Evolutionary conservation across 2,888 invertebrate genomes (phyloP).

Genomic region (Hybos culiciformis): DNA sequence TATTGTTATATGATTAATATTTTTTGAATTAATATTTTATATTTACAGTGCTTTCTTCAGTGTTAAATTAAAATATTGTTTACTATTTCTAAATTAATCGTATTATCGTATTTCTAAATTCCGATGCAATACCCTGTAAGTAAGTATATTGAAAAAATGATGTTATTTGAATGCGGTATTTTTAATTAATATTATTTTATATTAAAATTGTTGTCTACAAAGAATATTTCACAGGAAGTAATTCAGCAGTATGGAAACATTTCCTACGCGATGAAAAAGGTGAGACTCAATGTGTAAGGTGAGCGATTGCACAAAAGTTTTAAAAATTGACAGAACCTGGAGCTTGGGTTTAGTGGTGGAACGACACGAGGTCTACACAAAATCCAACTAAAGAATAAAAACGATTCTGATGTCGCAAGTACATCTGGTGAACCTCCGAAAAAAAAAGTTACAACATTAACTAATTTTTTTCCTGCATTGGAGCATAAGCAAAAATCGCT

Average conservation of each 20-base stretch:
- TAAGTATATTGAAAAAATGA: background rate
- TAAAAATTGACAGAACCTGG: too few relatives aligned
- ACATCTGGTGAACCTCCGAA: background rate
- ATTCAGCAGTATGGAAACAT: background rate
- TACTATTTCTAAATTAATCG: too few relatives aligned
- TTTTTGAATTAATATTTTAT: background rate
- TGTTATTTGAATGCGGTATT: background rate
- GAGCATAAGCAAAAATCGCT: slow-evolving; percentile 1
- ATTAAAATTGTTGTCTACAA: background rate
- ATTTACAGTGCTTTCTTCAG: background rate
- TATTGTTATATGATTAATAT: background rate
- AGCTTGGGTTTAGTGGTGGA: too few relatives aligned
- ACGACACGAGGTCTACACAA: too few relatives aligned
- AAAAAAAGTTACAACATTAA: background rate
- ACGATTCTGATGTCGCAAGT: background rate
- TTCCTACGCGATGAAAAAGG: background rate
- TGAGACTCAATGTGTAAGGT: background rate
- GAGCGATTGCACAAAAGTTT: background rate
- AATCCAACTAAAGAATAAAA: background rate
- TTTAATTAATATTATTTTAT: slow-evolving; percentile 1
- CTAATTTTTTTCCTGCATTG: slow-evolving; percentile 2
- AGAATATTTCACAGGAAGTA: background rate
- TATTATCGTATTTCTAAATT: background rate
- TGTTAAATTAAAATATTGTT: background rate
- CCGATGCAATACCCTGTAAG: background rate